Evolutionary conservation across 2,797 vertebrate species (phyloP), one percentile per base, ranked within the genome.

Genomic region (Remorina albescens): DNA sequence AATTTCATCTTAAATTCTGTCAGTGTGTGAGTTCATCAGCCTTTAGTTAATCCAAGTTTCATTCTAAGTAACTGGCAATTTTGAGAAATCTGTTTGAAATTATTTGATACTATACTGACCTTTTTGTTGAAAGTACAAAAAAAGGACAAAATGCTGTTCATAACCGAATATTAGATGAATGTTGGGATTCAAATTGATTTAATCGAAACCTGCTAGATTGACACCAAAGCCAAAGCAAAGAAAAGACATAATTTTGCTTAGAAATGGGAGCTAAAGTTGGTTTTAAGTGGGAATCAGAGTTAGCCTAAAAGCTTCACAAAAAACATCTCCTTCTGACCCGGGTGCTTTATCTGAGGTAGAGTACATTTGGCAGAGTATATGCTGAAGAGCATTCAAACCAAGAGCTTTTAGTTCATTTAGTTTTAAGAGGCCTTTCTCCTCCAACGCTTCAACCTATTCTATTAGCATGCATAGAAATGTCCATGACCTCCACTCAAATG

Each of bases 391-490:
- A 86, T 91, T 92, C 89, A 90, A 84, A 90, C 86, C 81, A 86
- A 92, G 91, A 92, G 92, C 91, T 93, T 93, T 93, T 92, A 89
- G 91, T 92, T 93, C 86, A 90, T 90, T 92, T 91, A 85, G 87
- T 85, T 89, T 89, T 80, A 86, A 91, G 89, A 90, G 92, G 85
- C 86, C 83, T 87, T 90, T 88, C 91, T 90, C 90, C 87, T 92
- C 90, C 90, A 87, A 91, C 86, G 82, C 90, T 80, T 81, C 85
- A 84, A 89, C 86, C 84, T 81, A 76, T 87, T 90, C 87, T 71
- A 61, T 82, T 82, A 42, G 75, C 83, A 74, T 88, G 82, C 83
- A 85, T 78, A 68, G 86, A 86, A 88, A 89, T 82, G 84, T 78
- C 86, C 74, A 18, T 92, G 92, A 93, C 92, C 91, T 90, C 85